These are phyloP conservation scores for Diabrotica balteata DNA, from an alignment of 2,888 invertebrate genomes.

Conservation along the genomic window DNA sequence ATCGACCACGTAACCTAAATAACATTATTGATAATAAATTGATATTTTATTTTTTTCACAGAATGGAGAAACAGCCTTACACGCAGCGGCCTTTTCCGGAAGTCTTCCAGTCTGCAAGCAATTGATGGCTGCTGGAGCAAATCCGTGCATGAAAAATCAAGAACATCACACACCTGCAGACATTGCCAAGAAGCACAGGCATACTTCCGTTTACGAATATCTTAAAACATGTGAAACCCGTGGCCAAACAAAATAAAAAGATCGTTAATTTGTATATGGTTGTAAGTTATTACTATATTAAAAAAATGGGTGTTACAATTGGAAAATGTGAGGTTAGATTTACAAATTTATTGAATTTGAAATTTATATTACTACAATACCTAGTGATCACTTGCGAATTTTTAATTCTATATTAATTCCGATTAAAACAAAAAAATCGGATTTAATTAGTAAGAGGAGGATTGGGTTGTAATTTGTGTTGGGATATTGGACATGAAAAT, in stretches of 20 bases:
- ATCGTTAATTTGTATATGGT: background rate
- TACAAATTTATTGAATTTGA: too few relatives aligned
- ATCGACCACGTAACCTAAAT: too few relatives aligned
- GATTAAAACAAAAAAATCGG: too few relatives aligned
- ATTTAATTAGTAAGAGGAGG: too few relatives aligned
- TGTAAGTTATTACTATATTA: background rate
- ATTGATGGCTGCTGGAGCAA: slow-evolving; percentile 74
- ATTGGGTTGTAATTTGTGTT: too few relatives aligned
- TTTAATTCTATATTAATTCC: too few relatives aligned
- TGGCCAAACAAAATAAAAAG: slow-evolving; percentile 6
- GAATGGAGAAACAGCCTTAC: slow-evolving; percentile 92
- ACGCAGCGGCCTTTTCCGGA: slow-evolving; percentile 90
- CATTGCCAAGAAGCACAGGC: slow-evolving; percentile 66
- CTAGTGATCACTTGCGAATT: too few relatives aligned
- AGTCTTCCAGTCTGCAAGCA: slow-evolving; percentile 81
- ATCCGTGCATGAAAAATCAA: slow-evolving; percentile 74
- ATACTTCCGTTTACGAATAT: slow-evolving; percentile 66
- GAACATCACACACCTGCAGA: slow-evolving; percentile 74
- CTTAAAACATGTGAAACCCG: slow-evolving; percentile 55
- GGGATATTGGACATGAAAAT: too few relatives aligned
- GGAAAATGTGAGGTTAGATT: too few relatives aligned
- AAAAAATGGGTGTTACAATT: background rate
- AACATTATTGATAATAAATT: too few relatives aligned
- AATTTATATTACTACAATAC: too few relatives aligned
- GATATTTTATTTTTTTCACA: slow-evolving; percentile 56